Percentiles rank a stretch among this genome's conserved stretches.
Evolutionary conservation across 2,888 invertebrate species (phyloP).

Genomic region (Diogma glabrata): DNA sequence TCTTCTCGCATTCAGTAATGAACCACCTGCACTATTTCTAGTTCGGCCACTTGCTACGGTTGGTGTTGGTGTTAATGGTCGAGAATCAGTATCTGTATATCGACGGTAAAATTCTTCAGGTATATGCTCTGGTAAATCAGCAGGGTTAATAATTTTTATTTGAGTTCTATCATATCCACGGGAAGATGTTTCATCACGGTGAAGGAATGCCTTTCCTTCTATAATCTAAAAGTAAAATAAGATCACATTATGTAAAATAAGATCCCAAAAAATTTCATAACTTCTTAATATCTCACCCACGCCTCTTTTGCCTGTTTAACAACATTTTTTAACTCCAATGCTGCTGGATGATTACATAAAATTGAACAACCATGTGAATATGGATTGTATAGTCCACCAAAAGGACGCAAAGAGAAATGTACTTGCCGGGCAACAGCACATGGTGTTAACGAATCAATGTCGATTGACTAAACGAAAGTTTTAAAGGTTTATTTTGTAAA

Average conservation of each 20-base stretch:
- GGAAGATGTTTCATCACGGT: background rate
- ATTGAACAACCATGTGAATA: slow-evolving; percentile 70
- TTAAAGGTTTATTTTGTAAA: slow-evolving; percentile 19
- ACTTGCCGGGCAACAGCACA: slow-evolving; percentile 52
- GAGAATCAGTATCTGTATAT: slow-evolving; percentile 75
- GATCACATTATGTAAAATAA: background rate
- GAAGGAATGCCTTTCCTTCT: slow-evolving; percentile 33
- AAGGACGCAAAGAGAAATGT: slow-evolving; percentile 63
- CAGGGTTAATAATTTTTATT: slow-evolving; percentile 31
- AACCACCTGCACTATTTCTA: slow-evolving; percentile 45
- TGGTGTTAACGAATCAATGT: slow-evolving; percentile 21
- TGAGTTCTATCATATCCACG: slow-evolving; percentile 22
- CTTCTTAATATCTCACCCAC: slow-evolving; percentile 44
- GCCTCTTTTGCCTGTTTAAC: slow-evolving; percentile 59
- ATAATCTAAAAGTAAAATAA: slow-evolving; percentile 26
- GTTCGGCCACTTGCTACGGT: slow-evolving; percentile 63
- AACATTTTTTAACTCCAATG: slow-evolving; percentile 56
- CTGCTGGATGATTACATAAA: slow-evolving; percentile 75
- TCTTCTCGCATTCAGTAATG: slow-evolving; percentile 38
- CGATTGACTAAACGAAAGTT: slow-evolving; percentile 3
- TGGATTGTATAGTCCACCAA: slow-evolving; percentile 71
- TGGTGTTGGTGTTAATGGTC: slow-evolving; percentile 69
- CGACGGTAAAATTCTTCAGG: slow-evolving; percentile 66
- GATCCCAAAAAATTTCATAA: background rate
- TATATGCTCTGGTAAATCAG: slow-evolving; percentile 43